Base-by-base conservation (phyloP, 2,888 invertebrate species). In the Erebia aethiops region DNA sequence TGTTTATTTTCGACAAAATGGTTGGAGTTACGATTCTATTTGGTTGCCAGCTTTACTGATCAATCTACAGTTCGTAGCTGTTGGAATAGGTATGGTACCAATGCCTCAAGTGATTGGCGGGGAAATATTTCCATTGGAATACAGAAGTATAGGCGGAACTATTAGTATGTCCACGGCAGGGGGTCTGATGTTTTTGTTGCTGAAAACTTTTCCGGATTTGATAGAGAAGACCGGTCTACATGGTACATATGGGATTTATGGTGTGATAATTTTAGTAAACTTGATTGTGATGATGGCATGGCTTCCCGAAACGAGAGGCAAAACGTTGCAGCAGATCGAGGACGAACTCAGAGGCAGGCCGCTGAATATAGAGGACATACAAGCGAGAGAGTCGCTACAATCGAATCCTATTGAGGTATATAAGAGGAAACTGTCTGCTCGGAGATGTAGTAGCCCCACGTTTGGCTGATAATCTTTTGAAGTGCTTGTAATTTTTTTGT, bases 71-170 rank as follows among this genome's bases (percentile, higher is more conserved):
- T 94, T 94, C 61, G 88, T 93, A 14, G 92, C 94, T 11, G 90
- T 95, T 1, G 92, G 94, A 3, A 85, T 94, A 1, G 95, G 96
- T 0, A 88, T 95, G 80, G 86, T 95, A 10, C 95, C 96, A 0
- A 77, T 96, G 71, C 96, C 96, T 0, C 96, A 95, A 89, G 94
- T 96, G 7, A 94, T 96, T 86, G 94, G 95, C 51, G 96, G 96
- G 0, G 96, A 96, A 81, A 90, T 96, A 0, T 96, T 96, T 75
- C 94, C 96, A 1, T 86, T 94, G 35, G 91, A 93, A 63, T 94
- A 94, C 65, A 90, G 95, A 67, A 95, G 95, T 35, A 84, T 95
- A 0, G 96, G 95, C 1, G 94, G 95, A 1, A 95, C 95, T 0
- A 86, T 96, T 11, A 94, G 95, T 14, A 87, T 95, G 26, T 92